phyloP scores from a whole-genome alignment of 2,888 invertebrate species.

The Perizoma flavofasciatum region DNA sequence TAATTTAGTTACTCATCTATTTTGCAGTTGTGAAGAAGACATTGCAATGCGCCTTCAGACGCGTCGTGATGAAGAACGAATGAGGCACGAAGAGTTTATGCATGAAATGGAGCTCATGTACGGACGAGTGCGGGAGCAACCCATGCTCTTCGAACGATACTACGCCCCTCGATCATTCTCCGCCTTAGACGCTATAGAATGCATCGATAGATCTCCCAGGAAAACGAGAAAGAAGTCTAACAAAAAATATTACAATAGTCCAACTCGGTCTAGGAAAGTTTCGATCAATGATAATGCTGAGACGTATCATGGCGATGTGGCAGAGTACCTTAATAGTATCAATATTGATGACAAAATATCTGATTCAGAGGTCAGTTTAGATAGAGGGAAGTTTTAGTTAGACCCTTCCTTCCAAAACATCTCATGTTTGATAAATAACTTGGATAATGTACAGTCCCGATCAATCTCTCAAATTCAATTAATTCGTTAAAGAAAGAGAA shows the following conservation, averaged over 20 bases:
- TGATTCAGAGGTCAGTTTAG: constrained; percentile 62
- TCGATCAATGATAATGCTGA: constrained; percentile 70
- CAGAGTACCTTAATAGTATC: constrained; percentile 67
- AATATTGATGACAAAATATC: constrained; percentile 66
- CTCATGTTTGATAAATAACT: no score
- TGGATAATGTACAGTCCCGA: no score
- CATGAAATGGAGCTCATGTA: constrained; percentile 89
- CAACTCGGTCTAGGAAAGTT: constrained; percentile 64
- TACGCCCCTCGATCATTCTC: constrained; percentile 82
- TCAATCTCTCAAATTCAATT: no score
- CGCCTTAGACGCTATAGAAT: constrained; percentile 58
- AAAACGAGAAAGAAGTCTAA: constrained; percentile 62
- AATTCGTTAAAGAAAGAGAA: no score
- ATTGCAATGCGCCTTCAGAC: constrained; percentile 87
- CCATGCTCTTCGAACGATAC: constrained; percentile 88
- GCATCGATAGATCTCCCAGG: constrained; percentile 59
- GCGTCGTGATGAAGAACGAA: constrained; percentile 86
- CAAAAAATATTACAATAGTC: constrained; percentile 58
- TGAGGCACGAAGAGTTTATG: constrained; percentile 86
- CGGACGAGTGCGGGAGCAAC: constrained; percentile 87
- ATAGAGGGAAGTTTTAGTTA: constrained; percentile 46
- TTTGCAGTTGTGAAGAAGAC: constrained; percentile 85
- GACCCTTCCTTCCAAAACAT: background rate
- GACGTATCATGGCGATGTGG: constrained; percentile 59
- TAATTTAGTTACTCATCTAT: no score